Percentiles rank a stretch among this genome's conserved stretches.
These are phyloP conservation scores for Tamias sibiricus DNA, from an alignment of 2,113 vertebrate genomes.

Conservation along the genomic window DNA sequence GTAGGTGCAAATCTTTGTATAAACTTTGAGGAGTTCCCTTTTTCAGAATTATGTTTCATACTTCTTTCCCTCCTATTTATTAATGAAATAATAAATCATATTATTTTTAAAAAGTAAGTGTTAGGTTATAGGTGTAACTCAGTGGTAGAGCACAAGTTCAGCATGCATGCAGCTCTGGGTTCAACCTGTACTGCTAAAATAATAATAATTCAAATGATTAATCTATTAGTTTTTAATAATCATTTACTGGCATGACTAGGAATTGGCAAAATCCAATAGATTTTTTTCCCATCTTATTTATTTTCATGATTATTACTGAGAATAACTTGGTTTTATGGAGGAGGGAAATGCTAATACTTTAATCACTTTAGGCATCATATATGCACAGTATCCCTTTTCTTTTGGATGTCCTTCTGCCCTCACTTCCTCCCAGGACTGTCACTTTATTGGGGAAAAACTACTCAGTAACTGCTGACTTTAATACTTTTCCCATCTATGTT, in stretches of 20 bases:
- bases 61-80: not conserved
- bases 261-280: not conserved
- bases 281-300: not conserved
- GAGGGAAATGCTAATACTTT: not conserved
- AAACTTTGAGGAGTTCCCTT: not conserved
- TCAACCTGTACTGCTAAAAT: not conserved
- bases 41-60: not conserved
- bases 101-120: too few species aligned
- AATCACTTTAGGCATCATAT: not conserved
- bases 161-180: too few species aligned
- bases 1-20: not conserved
- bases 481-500: not conserved
- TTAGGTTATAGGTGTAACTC: not conserved
- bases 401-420: not conserved
- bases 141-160: not conserved
- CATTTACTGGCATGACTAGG: not conserved
- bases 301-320: not conserved
- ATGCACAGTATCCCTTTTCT: not conserved
- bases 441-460: not conserved
- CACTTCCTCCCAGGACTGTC: not conserved
- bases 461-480: not conserved
- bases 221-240: not conserved
- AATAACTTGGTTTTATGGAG: not conserved
- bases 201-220: not conserved
- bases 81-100: not conserved